These are phyloP conservation scores for Chelidonichthys spinosus DNA, from an alignment of 2,797 vertebrate genomes.

Conservation along the genomic window DNA sequence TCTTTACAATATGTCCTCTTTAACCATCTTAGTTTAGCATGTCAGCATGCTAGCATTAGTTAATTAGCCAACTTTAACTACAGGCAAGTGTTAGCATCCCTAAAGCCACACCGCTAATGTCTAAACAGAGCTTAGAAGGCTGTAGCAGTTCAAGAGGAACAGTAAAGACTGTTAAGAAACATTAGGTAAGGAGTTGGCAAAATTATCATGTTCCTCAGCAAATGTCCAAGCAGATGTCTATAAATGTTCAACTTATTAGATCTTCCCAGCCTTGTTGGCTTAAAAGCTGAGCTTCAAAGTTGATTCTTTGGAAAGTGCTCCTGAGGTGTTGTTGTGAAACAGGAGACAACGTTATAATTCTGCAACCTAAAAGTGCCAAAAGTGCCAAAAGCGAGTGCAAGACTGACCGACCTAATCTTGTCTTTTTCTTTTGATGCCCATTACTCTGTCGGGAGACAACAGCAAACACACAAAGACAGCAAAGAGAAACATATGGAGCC, in stretches of 20 bases:
- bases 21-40: too few relatives aligned
- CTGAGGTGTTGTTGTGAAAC: not conserved
- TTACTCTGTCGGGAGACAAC: slow-evolving; percentile 13
- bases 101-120: not conserved
- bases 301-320: not conserved
- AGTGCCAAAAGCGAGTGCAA: not conserved
- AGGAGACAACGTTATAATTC: not conserved
- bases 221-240: not conserved
- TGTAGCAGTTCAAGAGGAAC: not conserved
- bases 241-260: not conserved
- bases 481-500: not conserved
- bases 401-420: slow-evolving; percentile 12
- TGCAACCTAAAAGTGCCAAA: not conserved
- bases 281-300: not conserved
- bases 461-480: not conserved
- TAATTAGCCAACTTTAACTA: not conserved
- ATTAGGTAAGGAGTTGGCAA: too few relatives aligned
- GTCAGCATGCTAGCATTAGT: not conserved
- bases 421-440: slow-evolving; percentile 7
- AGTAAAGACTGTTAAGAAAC: not conserved
- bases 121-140: not conserved
- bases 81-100: not conserved
- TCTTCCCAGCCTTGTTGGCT: not conserved
- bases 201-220: not conserved
- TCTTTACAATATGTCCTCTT: too few relatives aligned